Evolutionary conservation across 2,888 invertebrate genomes (phyloP), one percentile per base, ranked within the genome.

Genomic region (Drosophila paranaensis): DNA sequence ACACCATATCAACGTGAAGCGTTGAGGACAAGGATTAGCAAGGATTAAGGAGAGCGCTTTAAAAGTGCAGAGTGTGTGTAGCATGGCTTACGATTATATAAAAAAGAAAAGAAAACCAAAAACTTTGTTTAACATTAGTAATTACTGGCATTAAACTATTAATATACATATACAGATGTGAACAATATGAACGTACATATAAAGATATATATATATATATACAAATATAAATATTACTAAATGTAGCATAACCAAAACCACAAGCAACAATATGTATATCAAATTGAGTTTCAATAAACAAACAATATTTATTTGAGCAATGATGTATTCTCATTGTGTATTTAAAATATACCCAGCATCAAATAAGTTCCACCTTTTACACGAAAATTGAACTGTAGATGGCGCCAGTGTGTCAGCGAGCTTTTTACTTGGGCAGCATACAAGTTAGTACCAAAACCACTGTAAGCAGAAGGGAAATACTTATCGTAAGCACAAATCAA

Each of bases 1-100:
- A 91, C 91, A 91, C 91, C 91, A 91, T 90, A 90, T 91, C 90
- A 88, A 81, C 80, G 76, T 76, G 27, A 60, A 62, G 75, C 76
- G 74, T 77, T 80, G 77, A 66, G 60, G 51, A 56, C 63, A 66
- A 62, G 70, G 63, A 54, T 55, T 72, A 74, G 64, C 57, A 63
- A 60, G 11, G 51, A n/a, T 65, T 77, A 63, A 65, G 64, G 53
- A 68, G 16, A 63, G 85, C 79, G 87, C 84, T 89, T 87, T 67
- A 82, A 87, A 88, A 84, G 89, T 76, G 89, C 81, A 69, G 65
- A 65, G 33, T 57, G 56, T 65, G 68, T 64, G 43, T 68, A 71
- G 71, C 56, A 68, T 60, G 70, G 74, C 71, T 74, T 65, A 78
- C 66, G 62, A 71, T 27, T 68, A 68, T 51, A 53, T 50, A 6